Evolutionary conservation across 2,888 invertebrate species (phyloP).

Genomic region (Noctua fimbriata): DNA sequence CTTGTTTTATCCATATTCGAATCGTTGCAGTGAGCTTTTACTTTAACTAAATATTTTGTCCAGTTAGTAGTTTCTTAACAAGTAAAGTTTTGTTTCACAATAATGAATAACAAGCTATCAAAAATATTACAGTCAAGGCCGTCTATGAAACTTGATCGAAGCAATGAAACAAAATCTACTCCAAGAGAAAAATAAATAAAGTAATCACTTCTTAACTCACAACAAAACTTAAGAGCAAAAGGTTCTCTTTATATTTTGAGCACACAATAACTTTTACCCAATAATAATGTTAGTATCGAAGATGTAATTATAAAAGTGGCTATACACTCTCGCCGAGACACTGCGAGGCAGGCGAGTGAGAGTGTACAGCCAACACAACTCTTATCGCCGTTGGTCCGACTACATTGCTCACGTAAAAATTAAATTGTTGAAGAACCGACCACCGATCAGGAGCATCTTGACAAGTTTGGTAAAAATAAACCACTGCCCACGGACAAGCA

Average conservation of each 20-base stretch:
- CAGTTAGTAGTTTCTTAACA: neutral
- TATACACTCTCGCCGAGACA: neutral
- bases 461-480: neutral
- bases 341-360: neutral
- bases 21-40: slow-evolving; percentile 3
- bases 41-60: neutral
- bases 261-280: neutral
- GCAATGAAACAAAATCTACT: neutral
- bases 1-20: slow-evolving; percentile 6
- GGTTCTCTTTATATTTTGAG: neutral
- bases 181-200: slow-evolving; percentile 27
- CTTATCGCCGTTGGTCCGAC: no score
- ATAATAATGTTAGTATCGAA: neutral
- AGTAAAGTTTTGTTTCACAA: slow-evolving; percentile 1
- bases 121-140: neutral
- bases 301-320: neutral
- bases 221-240: slow-evolving; percentile 1
- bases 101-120: neutral
- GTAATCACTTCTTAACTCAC: slow-evolving; percentile 1
- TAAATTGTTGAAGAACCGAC: neutral
- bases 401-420: neutral
- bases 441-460: neutral
- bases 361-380: neutral
- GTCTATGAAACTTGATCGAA: neutral
- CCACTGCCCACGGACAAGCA: neutral